phyloP scores from a whole-genome alignment of 1,140 invertebrate species.

The Orussus abietinus region DNA sequence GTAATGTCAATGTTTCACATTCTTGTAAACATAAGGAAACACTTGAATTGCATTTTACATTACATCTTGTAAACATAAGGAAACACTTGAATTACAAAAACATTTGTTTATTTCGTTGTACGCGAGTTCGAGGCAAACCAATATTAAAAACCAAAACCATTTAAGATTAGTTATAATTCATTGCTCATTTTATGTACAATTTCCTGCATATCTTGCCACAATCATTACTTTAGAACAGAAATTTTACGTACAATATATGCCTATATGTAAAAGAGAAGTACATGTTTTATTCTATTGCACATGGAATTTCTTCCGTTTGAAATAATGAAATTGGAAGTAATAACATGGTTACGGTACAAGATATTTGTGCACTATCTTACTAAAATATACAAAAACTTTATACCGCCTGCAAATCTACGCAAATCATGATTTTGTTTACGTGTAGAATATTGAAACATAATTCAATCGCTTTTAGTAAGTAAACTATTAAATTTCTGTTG shows the following conservation, averaged over 20 bases:
- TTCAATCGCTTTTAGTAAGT: background rate
- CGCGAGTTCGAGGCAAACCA: background rate
- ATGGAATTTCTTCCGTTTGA: background rate
- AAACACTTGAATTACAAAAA: too few relatives aligned
- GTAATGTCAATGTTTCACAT: too few relatives aligned
- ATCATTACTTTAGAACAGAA: background rate
- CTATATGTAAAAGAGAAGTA: background rate
- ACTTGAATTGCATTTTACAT: too few relatives aligned
- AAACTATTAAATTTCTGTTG: too few relatives aligned
- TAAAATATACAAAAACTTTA: background rate
- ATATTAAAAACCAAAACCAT: background rate
- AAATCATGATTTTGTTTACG: background rate
- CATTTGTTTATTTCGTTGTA: conserved; percentile 10
- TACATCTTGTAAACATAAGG: too few relatives aligned
- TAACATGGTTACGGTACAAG: background rate
- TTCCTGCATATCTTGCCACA: background rate
- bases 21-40: too few relatives aligned
- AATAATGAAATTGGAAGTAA: background rate
- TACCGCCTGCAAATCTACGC: background rate
- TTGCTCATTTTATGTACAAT: conserved; percentile 5
- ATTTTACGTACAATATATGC: background rate
- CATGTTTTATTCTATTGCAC: background rate
- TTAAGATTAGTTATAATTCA: conserved; percentile 5
- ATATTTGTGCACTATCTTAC: background rate
- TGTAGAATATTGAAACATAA: too few relatives aligned